These are phyloP conservation scores for Sceloporus tristichus DNA, from an alignment of 2,113 vertebrate species.

Conservation along the genomic window DNA sequence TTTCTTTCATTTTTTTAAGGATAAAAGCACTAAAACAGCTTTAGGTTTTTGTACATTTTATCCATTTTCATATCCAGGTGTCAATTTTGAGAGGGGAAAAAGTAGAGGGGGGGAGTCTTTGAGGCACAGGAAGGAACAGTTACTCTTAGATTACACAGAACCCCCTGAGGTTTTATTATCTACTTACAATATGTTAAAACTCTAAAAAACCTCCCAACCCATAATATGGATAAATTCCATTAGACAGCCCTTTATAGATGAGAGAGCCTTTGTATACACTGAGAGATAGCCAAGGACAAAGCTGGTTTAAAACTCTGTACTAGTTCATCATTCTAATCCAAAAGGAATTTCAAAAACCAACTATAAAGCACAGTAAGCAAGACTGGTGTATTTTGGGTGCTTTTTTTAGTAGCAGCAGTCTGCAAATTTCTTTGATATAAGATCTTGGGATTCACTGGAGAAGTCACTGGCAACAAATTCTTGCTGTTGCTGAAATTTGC, in stretches of 20 bases:
- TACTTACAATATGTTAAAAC: slow-evolving; percentile 15
- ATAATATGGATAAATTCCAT: slow-evolving; percentile 8
- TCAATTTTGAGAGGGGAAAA: slow-evolving; percentile 21
- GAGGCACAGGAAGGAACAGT: slow-evolving; percentile 1
- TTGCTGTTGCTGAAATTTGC: background rate
- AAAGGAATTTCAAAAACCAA: slow-evolving; percentile 27
- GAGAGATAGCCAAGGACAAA: background rate
- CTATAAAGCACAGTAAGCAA: background rate
- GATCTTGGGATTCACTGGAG: background rate
- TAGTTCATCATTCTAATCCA: slow-evolving; percentile 26
- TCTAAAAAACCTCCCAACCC: slow-evolving; percentile 24
- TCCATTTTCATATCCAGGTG: slow-evolving; percentile 37
- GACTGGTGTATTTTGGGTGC: background rate
- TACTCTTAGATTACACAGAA: slow-evolving; percentile 13
- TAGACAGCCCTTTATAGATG: slow-evolving; percentile 26
- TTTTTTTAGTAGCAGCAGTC: background rate
- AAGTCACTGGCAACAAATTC: background rate
- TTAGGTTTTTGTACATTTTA: background rate
- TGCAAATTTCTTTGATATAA: slow-evolving; percentile 8
- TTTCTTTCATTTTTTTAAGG: background rate
- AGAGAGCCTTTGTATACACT: slow-evolving; percentile 24
- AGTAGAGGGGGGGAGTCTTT: background rate
- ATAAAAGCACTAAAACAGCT: background rate
- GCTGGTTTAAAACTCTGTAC: slow-evolving; percentile 35
- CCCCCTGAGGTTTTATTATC: slow-evolving; percentile 39